A percentile compares a stretch with the other conserved stretches of the same genome.
Conservation (phyloP, 92 coral and sea anemone species). For the Palythoa caribaeorum region DNA sequence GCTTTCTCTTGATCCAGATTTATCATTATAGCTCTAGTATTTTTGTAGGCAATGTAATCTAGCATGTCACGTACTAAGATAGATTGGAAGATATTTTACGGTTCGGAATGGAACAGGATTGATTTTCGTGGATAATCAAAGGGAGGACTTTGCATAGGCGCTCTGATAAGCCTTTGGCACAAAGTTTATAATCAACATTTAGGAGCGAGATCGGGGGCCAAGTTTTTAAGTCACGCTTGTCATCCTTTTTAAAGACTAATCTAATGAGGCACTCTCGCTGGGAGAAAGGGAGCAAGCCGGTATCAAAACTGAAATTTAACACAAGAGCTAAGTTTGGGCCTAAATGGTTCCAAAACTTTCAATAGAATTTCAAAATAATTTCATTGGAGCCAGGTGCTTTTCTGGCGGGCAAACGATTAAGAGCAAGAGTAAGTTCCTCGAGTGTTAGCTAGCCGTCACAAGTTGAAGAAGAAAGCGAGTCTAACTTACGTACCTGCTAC, state of each 20-base stretch:
- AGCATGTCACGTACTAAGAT: not conserved
- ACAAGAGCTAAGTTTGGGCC: not conserved
- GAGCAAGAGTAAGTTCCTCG: not conserved
- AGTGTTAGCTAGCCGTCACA: not conserved
- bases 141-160: not conserved
- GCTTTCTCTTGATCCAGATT: not conserved
- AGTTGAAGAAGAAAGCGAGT: not conserved
- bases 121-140: not conserved
- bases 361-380: not conserved
- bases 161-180: not conserved
- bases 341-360: not conserved
- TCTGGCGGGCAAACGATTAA: not conserved
- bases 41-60: not conserved
- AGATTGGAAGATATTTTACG: no score
- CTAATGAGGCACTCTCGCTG: not conserved
- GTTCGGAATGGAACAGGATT: not conserved
- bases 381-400: not conserved
- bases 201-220: not conserved
- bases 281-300: no score
- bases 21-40: not conserved
- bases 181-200: not conserved
- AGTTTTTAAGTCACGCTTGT: not conserved
- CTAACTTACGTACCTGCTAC: not conserved
- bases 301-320: not conserved
- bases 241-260: not conserved